phyloP scores from a whole-genome alignment of 2,113 vertebrate genomes.

The Gobiocypris rarus region DNA sequence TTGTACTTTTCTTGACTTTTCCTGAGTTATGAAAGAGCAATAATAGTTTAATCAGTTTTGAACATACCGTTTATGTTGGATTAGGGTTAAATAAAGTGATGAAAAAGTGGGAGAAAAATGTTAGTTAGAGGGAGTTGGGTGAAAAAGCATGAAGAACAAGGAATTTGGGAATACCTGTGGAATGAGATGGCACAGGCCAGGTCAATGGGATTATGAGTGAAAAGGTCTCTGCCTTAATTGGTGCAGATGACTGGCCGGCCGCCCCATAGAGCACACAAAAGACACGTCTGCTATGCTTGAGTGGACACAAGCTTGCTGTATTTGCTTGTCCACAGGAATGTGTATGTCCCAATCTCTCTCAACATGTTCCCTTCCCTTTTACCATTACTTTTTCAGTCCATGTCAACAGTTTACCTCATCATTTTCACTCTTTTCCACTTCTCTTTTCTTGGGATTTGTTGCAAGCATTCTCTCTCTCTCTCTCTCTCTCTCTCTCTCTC shows the following conservation, averaged over 20 bases:
- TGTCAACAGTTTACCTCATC: not conserved
- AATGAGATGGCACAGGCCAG: slow-evolving; percentile 71
- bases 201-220: slow-evolving; percentile 79
- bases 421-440: not conserved
- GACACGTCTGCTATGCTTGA: slow-evolving; percentile 75
- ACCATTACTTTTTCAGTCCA: not conserved
- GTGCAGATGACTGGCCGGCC: slow-evolving; percentile 74
- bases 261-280: slow-evolving; percentile 77
- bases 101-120: slow-evolving; percentile 2
- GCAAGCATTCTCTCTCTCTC: not conserved
- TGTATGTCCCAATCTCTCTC: slow-evolving; percentile 63
- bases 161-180: slow-evolving; percentile 76
- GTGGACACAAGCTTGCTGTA: slow-evolving; percentile 75
- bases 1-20: not conserved
- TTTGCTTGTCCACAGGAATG: slow-evolving; percentile 81
- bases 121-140: not conserved
- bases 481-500: not conserved
- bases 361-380: not conserved
- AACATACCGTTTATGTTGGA: not conserved
- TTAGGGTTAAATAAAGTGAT: slow-evolving; percentile 51
- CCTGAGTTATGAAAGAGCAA: not conserved
- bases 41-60: not conserved
- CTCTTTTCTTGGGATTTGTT: not conserved
- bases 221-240: slow-evolving; percentile 83
- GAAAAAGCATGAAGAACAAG: slow-evolving; percentile 15